A percentile compares a stretch with the other conserved stretches of the same genome.
phyloP scores from a whole-genome alignment of 2,888 invertebrate genomes.

The Neria commutata region DNA sequence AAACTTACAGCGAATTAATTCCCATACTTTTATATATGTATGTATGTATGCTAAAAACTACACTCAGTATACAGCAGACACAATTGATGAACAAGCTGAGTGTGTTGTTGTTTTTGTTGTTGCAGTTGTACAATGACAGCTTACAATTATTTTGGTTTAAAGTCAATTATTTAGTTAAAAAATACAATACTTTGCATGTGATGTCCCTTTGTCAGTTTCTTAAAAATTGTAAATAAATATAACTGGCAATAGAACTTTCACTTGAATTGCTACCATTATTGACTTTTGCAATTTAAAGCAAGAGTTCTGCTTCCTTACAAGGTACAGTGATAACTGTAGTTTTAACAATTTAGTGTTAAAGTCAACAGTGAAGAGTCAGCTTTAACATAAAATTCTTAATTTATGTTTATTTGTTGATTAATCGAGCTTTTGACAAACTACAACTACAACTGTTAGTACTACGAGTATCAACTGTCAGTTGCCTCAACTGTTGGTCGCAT shows the following conservation, averaged over 20 bases:
- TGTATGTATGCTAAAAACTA: constrained; percentile 41
- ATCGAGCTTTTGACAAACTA: no score
- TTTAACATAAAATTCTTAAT: constrained; percentile 6
- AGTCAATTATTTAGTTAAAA: no score
- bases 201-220: not conserved
- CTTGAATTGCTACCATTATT: no score
- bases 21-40: constrained; percentile 24
- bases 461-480: no score
- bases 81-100: constrained; percentile 7
- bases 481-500: no score
- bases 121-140: not conserved
- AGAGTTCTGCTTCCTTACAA: no score
- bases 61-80: constrained; percentile 32
- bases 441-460: no score
- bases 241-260: no score
- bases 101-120: not conserved
- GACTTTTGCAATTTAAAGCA: no score
- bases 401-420: no score
- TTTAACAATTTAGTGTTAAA: constrained; percentile 11
- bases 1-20: constrained; percentile 30
- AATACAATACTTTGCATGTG: not conserved
- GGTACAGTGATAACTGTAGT: no score
- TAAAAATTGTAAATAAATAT: no score
- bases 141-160: not conserved
- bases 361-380: constrained; percentile 7